Conservation (phyloP, 2,113 vertebrate species). For the Nerophis lumbriciformis region DNA sequence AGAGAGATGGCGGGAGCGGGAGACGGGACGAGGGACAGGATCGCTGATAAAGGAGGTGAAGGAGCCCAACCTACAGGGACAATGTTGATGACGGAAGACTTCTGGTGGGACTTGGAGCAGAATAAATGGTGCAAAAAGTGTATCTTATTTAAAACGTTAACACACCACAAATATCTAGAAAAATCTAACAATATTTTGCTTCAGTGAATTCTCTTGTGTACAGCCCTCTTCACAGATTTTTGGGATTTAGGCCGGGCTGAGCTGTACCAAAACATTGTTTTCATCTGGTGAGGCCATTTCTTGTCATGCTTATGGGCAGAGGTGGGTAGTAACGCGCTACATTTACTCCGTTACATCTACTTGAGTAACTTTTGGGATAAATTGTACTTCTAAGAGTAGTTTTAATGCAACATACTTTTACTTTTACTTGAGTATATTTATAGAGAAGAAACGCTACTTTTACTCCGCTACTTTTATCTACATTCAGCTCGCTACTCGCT, state of each 20-base stretch:
- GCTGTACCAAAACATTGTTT: background rate
- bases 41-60: constrained; percentile 25
- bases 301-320: too few species aligned
- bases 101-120: constrained; percentile 7
- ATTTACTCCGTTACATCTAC: too few species aligned
- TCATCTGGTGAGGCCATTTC: too few species aligned
- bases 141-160: too few species aligned
- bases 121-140: background rate
- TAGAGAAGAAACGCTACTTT: too few species aligned
- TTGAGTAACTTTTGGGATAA: too few species aligned
- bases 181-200: background rate
- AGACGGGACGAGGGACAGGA: constrained; percentile 7
- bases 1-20: constrained; percentile 13
- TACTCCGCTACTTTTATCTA: too few species aligned
- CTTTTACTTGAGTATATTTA: too few species aligned
- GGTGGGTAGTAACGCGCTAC: too few species aligned
- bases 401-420: too few species aligned
- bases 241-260: background rate
- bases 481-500: too few species aligned
- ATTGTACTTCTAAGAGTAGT: too few species aligned
- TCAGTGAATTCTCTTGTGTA: background rate
- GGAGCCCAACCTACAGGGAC: constrained; percentile 19
- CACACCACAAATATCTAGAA: background rate
- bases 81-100: constrained; percentile 27
- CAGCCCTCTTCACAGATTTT: background rate